Percentiles rank a stretch among this genome's conserved stretches.
phyloP scores from a whole-genome alignment of 2,113 vertebrate genomes.

The Phaethornis superciliosus region DNA sequence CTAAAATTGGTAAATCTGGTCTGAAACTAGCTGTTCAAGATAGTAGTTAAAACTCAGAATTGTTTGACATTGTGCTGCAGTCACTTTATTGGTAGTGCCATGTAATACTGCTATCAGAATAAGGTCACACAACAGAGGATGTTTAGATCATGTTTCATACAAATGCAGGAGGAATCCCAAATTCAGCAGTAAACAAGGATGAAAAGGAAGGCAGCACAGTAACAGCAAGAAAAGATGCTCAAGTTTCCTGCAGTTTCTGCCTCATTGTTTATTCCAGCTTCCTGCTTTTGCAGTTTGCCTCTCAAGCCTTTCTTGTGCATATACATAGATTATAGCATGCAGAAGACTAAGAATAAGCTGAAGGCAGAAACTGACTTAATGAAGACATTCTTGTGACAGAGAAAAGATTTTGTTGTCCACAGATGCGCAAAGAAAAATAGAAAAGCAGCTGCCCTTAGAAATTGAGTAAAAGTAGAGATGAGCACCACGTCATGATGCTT shows the following conservation, averaged over 20 bases:
- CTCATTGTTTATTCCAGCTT: conserved; percentile 58
- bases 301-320: conserved; percentile 55
- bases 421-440: conserved; percentile 66
- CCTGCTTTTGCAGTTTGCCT: conserved; percentile 56
- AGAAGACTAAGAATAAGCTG: conserved; percentile 60
- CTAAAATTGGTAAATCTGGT: neutral
- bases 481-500: conserved; percentile 34
- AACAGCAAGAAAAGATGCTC: conserved; percentile 26
- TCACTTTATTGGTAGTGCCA: neutral
- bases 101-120: neutral
- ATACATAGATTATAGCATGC: conserved; percentile 39
- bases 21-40: neutral
- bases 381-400: conserved; percentile 60
- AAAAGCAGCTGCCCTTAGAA: conserved; percentile 69
- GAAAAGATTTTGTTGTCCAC: conserved; percentile 65
- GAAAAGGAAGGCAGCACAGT: conserved; percentile 22
- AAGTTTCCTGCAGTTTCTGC: conserved; percentile 21
- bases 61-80: neutral
- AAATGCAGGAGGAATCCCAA: conserved; percentile 19
- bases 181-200: conserved; percentile 4
- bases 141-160: neutral
- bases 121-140: neutral
- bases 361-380: conserved; percentile 63
- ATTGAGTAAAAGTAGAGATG: conserved; percentile 38
- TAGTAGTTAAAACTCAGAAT: neutral